Base-by-base conservation (phyloP, 35 echinoderm and acorn worm genomes). In the Hemicentrotus pulcherrimus region DNA sequence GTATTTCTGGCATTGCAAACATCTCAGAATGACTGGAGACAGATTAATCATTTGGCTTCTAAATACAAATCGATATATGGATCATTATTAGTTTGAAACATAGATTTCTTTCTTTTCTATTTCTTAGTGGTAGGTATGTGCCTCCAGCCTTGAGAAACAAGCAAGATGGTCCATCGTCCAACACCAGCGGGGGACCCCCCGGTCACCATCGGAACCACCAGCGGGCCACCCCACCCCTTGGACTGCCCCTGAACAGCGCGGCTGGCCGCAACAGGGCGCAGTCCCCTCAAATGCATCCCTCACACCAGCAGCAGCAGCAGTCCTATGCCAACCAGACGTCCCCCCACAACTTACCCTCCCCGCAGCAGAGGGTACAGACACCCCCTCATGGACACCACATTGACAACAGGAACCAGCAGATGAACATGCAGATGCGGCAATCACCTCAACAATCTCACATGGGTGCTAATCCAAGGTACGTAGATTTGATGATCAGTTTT, bases 221-320 rank as follows among this genome's bases (percentile, higher is more conserved):
- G 22, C 45, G 91, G 48, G 91, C 46, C 45, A 58, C 91, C 48
- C 45, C 91, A 58, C 91, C 91, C 19, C 91, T 46, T 12, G 91
- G 46, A 58, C 91, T 93, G 91, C 46, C 91, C 91, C 45, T 93
- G 91, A 46, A 47, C 32, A 78, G 24, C 19, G n/a, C 91, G 91
- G 91, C 91, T 93, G 91, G 91, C 91, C 91, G 91, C 30, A 47
- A 32, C 45, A 47, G 91, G 48, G 91, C 91, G 48, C 91, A 93
- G 91, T 93, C 91, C 45, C 91, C 91, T n/a, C 91, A 93, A 24
- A 93, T 93, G 91, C 91, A 93, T 58, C 91, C 91, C 91, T n/a
- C 91, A 47, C 91, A 93, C 46, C 91, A 47, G 11, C 88, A 33
- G 12, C 32, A 32, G 46, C 32, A 85, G 70, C 70, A 16, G 15